These are phyloP conservation scores for Netelia inedita DNA, from an alignment of 2,888 invertebrate species.

Conservation along the genomic window DNA sequence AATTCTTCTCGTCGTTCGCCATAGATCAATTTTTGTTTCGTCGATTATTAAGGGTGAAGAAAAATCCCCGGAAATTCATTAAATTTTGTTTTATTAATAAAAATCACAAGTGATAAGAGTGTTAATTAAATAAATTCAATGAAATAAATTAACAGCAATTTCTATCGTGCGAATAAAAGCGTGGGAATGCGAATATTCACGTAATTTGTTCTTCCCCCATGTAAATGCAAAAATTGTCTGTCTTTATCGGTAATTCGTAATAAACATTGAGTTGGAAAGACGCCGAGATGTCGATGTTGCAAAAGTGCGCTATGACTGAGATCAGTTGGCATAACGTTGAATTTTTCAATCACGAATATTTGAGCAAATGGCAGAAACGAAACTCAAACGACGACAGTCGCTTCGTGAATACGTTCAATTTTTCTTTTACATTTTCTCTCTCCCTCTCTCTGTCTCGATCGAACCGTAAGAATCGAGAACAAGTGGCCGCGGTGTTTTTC, in stretches of 20 bases:
- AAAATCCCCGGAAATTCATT: no score
- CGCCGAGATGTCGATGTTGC: background rate
- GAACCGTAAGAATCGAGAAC: constrained; percentile 16
- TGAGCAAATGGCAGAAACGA: constrained; percentile 38
- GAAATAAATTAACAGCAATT: no score
- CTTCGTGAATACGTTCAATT: constrained; percentile 4
- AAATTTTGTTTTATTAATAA: no score
- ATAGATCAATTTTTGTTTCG: background rate
- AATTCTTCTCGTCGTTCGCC: background rate
- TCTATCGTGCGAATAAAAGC: no score
- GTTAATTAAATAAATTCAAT: no score
- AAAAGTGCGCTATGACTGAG: background rate
- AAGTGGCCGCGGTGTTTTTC: constrained; percentile 26
- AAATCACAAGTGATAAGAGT: no score
- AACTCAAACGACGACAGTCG: background rate
- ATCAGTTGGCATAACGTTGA: background rate
- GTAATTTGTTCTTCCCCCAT: background rate
- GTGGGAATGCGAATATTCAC: no score
- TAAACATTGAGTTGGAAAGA: background rate
- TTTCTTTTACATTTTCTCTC: background rate
- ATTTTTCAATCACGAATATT: constrained; percentile 48
- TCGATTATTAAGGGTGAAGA: no score
- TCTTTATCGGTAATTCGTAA: background rate
- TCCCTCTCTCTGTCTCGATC: background rate
- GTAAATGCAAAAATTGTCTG: background rate